Evolutionary conservation across 2,797 vertebrate genomes (phyloP).

Genomic region (Myotis vivesi): DNA sequence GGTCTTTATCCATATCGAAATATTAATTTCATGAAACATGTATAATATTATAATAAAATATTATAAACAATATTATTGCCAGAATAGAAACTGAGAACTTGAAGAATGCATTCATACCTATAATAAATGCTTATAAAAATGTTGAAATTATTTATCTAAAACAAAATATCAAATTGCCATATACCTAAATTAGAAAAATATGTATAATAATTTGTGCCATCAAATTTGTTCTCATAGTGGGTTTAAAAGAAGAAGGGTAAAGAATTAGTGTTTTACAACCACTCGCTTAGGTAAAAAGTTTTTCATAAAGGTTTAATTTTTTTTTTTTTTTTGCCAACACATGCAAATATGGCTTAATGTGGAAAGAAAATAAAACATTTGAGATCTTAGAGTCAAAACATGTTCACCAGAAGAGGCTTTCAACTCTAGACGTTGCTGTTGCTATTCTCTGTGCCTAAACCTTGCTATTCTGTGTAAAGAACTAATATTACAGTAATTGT

Average conservation of each 20-base stretch:
- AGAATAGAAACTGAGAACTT: neutral
- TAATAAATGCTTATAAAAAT: neutral
- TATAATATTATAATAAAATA: neutral
- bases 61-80: neutral
- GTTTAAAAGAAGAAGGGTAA: neutral
- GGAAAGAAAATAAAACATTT: neutral
- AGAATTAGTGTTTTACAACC: neutral
- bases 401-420: neutral
- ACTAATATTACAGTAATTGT: neutral
- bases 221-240: neutral
- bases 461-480: neutral
- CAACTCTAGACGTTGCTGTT: neutral
- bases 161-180: neutral
- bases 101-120: neutral
- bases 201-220: neutral
- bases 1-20: neutral
- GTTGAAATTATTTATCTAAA: neutral
- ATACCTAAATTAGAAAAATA: neutral
- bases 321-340: neutral
- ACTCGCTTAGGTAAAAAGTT: neutral
- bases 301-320: neutral
- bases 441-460: neutral
- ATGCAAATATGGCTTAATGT: neutral
- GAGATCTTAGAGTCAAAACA: neutral
- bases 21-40: slow-evolving; percentile 28